phyloP scores from a whole-genome alignment of 1,140 invertebrate species.

The Sminthurinus signatus region DNA sequence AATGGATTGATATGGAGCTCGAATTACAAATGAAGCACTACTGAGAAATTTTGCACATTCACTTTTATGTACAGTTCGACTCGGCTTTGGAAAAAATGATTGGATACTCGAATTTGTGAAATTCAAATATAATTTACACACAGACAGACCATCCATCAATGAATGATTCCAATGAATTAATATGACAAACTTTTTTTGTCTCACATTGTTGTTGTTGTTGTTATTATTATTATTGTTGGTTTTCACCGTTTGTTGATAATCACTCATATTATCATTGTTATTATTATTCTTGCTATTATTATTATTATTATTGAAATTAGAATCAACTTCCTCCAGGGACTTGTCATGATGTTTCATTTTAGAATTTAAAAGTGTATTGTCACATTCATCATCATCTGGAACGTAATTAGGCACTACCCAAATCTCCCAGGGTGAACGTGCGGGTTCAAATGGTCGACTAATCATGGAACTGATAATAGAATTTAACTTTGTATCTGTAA shows the following conservation, averaged over 20 bases:
- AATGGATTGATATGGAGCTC: constrained; percentile 11
- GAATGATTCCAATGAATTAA: constrained; percentile 20
- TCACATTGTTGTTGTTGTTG: background rate
- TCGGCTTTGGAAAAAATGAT: constrained; percentile 16
- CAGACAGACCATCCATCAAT: constrained; percentile 20
- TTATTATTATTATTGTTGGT: too few species aligned
- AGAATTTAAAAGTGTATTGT: too few species aligned
- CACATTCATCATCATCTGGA: background rate
- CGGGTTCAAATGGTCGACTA: constrained; percentile 2
- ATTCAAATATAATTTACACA: constrained; percentile 19
- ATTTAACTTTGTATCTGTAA: constrained; percentile 17
- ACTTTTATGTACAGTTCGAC: background rate
- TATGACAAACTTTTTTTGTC: background rate
- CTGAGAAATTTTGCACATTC: background rate
- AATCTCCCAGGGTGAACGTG: constrained; percentile 14
- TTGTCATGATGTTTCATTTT: too few species aligned
- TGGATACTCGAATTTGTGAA: constrained; percentile 5
- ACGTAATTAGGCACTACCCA: constrained; percentile 11
- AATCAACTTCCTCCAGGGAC: too few species aligned
- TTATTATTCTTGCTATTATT: constrained; percentile 4
- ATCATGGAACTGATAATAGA: constrained; percentile 7
- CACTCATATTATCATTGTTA: background rate
- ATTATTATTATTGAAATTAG: background rate
- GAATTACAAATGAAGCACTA: background rate
- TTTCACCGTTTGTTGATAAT: background rate